A percentile compares a stretch with the other conserved stretches of the same genome.
Conservation (phyloP, 1,140 invertebrate species). For the Aethina tumida region DNA sequence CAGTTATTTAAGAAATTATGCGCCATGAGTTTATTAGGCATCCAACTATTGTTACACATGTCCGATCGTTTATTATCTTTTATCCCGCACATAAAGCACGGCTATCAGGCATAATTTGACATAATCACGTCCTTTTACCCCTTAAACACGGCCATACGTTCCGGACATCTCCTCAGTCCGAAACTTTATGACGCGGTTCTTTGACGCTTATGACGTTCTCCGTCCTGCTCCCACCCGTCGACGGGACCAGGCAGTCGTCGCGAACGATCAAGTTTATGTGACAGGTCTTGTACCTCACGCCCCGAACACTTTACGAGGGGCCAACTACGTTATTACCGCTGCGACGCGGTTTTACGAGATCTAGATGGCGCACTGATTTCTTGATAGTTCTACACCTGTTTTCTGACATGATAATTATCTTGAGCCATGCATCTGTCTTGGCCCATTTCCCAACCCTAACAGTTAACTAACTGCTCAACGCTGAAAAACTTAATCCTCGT, state of each 20-base stretch:
- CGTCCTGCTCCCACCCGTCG: constrained; percentile 10
- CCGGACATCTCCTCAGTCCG: not conserved
- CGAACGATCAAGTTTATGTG: constrained; percentile 13
- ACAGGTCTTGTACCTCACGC: constrained; percentile 13
- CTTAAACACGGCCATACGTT: too few species aligned
- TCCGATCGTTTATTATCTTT: constrained; percentile 9
- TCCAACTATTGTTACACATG: constrained; percentile 5
- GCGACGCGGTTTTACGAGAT: constrained; percentile 9
- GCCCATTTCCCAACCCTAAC: too few species aligned
- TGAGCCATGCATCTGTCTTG: too few species aligned
- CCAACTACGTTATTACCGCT: constrained; percentile 11
- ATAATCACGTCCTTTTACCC: too few species aligned
- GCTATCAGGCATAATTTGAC: too few species aligned
- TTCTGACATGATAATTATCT: constrained; percentile 10
- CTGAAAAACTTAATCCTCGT: too few species aligned
- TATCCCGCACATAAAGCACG: too few species aligned
- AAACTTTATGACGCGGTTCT: constrained; percentile 13
- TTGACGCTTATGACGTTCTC: constrained; percentile 13
- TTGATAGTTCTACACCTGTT: constrained; percentile 8
- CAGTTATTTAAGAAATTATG: too few species aligned
- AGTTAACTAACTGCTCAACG: too few species aligned
- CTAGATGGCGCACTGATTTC: constrained; percentile 14
- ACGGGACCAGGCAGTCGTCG: constrained; percentile 8
- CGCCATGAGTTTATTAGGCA: too few species aligned
- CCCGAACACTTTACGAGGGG: constrained; percentile 12